Base-by-base conservation (phyloP, 1,140 invertebrate species). In the Cecropterus lyciades region DNA sequence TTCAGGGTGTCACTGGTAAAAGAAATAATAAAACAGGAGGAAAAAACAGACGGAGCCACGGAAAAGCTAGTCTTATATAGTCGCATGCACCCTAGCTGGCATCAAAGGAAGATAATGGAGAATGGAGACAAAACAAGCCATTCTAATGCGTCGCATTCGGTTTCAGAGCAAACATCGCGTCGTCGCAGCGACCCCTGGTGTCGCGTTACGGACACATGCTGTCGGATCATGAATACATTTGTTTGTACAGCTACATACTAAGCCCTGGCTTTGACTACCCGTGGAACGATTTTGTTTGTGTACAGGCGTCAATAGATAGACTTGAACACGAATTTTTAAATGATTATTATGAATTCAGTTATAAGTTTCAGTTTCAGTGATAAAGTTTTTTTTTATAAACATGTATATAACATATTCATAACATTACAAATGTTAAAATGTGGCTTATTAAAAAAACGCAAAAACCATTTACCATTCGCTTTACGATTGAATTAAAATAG, bases 161-260 rank as follows among this genome's bases (percentile, higher is more conserved):
- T 62, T 62, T 62, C 56, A 60, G 56, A 48, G 45, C 56, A 60
- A 60, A 60, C 56, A 60, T 33, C 40, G 56, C 40, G 40, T 17
- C 55, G 55, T n/a, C n/a, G 16, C 56, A 48, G 45, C 56, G 56
- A 45, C 43, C 56, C 56, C 45, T 60, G 56, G 56, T 60, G 56
- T 62, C 59, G 59, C 59, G 59, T 62, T 62, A 62, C 59, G 46
- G 46, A 62, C 59, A 62, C 59, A 62, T 62, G 59, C 46, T 62
- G 59, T 56, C 53, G 53, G 11, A 62, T 62, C 59, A 49, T 62
- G 59, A 62, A 62, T 62, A 51, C 59, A 62, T 62, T 62, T 62
- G 59, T 62, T 62, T 62, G 59, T 62, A 37, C 46, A 62, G 59
- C 57, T 60, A 60, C 57, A 60, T 60, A 45, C 27, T 33, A 40